Evolutionary conservation across 2,797 vertebrate genomes (phyloP).

Genomic region (Aselliscus stoliczkanus): DNA sequence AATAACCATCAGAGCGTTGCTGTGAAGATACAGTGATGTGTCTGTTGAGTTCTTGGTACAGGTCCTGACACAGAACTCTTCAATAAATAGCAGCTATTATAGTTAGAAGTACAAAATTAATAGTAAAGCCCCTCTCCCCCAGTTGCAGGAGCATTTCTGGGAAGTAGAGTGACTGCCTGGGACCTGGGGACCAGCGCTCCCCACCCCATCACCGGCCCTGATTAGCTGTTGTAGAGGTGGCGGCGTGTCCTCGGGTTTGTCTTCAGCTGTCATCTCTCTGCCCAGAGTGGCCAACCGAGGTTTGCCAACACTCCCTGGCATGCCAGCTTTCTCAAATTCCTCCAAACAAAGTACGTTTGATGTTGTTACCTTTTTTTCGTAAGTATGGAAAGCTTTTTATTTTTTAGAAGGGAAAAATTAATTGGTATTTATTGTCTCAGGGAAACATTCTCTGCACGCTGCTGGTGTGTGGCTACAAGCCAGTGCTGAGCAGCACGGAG

Average conservation of each 20-base stretch:
- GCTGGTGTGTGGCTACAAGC: not conserved
- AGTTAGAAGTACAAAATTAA: not conserved
- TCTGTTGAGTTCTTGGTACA: not conserved
- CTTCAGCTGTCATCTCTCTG: not conserved
- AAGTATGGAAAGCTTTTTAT: not conserved
- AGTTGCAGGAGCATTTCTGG: not conserved
- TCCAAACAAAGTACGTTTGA: constrained; percentile 23
- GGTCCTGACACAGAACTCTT: not conserved
- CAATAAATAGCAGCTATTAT: not conserved
- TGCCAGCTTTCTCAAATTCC: not conserved
- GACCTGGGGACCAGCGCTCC: not conserved
- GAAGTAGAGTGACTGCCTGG: not conserved
- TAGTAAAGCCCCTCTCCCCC: not conserved
- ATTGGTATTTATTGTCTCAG: not conserved
- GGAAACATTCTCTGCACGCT: not conserved
- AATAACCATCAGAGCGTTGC: not conserved
- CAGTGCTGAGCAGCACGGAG: not conserved
- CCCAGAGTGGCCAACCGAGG: not conserved
- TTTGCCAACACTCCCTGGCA: not conserved
- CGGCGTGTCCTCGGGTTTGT: not conserved
- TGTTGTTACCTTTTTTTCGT: not conserved
- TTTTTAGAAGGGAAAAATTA: not conserved
- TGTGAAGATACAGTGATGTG: not conserved
- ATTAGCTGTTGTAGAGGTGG: fast-evolving
- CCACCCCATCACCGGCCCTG: not conserved